These are phyloP conservation scores for Callocephalon fimbriatum DNA, from an alignment of 2,113 vertebrate species.

Conservation along the genomic window DNA sequence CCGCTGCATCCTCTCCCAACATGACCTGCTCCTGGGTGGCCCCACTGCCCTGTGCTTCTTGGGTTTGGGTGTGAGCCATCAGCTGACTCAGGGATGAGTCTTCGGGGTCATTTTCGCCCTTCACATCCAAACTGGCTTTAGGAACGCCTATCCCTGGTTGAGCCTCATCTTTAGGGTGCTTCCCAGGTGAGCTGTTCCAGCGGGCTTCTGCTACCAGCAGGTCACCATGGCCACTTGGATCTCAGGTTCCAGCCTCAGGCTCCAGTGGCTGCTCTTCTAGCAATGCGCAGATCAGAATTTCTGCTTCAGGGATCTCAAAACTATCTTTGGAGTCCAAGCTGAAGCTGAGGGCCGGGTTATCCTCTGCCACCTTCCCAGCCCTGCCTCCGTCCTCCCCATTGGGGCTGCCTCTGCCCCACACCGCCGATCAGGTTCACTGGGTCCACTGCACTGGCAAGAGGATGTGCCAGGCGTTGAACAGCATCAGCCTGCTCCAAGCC, in stretches of 20 bases:
- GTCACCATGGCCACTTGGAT: slow-evolving; percentile 72
- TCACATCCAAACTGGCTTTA: not conserved
- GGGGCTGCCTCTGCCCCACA: not conserved
- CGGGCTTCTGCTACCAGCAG: slow-evolving; percentile 65
- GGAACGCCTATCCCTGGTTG: not conserved
- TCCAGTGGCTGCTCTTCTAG: no score
- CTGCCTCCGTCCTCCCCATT: not conserved
- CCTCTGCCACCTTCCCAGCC: no score
- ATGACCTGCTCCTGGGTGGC: not conserved
- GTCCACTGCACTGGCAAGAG: not conserved
- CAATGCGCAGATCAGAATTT: not conserved
- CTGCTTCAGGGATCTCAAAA: not conserved
- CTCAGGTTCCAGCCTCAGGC: slow-evolving; percentile 36
- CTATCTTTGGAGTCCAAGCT: not conserved
- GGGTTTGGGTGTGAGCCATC: not conserved
- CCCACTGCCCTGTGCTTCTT: not conserved
- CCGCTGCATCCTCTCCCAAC: not conserved
- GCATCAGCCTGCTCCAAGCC: not conserved
- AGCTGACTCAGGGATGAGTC: slow-evolving; percentile 23
- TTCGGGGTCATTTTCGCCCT: not conserved
- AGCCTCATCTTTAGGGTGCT: slow-evolving; percentile 37
- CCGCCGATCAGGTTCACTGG: not conserved
- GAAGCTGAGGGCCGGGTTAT: not conserved
- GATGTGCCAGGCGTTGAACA: not conserved
- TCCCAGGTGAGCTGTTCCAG: not conserved